These are phyloP conservation scores for Scarus forsteni DNA, from an alignment of 2,797 vertebrate genomes.

Conservation along the genomic window DNA sequence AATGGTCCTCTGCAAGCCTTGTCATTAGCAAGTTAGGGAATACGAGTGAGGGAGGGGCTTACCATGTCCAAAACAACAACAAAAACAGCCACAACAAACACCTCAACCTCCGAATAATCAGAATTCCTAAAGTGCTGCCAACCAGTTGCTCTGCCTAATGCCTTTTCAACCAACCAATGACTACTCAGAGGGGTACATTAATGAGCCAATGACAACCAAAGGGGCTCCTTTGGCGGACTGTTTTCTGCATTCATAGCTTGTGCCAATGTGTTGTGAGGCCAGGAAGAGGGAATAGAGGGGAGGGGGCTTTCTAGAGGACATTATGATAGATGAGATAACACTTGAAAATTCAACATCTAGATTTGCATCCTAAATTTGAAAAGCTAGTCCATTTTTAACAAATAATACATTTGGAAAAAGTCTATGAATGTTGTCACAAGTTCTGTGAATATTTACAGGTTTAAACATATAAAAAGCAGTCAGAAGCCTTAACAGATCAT, in stretches of 20 bases:
- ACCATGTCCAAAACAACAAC: slow-evolving; percentile 63
- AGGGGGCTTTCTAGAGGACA: no score
- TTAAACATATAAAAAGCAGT: no score
- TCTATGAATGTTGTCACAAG: no score
- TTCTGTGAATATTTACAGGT: no score
- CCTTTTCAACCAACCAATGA: slow-evolving; percentile 35
- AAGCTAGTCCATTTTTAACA: no score
- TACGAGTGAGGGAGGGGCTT: slow-evolving; percentile 7
- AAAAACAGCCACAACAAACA: slow-evolving; percentile 62
- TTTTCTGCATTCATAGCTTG: slow-evolving; percentile 24
- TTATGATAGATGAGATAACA: no score
- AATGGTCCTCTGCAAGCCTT: slow-evolving; percentile 45
- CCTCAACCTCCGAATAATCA: slow-evolving; percentile 59
- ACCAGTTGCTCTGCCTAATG: slow-evolving; percentile 34
- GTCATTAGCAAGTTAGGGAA: slow-evolving; percentile 37
- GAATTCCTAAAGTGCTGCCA: slow-evolving; percentile 61
- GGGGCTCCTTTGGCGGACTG: slow-evolving; percentile 28
- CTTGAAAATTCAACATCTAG: no score
- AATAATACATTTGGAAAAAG: no score
- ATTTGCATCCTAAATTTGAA: no score
- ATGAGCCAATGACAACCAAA: slow-evolving; percentile 41
- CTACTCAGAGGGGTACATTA: slow-evolving; percentile 23
- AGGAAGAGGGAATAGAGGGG: neutral
- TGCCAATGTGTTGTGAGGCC: slow-evolving; percentile 16
- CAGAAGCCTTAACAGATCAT: no score